Evolutionary conservation across 1,140 invertebrate genomes (phyloP).

Genomic region (Trichomalopsis sarcophagae): DNA sequence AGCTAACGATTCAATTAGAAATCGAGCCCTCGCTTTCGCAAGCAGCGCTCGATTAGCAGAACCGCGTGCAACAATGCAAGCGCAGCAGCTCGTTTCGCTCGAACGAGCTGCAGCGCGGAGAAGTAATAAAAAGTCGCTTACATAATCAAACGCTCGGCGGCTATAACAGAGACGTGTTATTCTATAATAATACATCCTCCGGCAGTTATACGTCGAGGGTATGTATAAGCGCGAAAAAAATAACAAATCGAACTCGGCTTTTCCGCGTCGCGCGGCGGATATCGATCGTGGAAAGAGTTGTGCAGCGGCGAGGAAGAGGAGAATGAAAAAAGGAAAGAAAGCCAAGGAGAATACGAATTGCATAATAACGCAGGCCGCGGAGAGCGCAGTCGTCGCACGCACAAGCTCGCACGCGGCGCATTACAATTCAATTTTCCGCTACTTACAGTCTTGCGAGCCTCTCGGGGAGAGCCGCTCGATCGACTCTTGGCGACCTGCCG

Average conservation of each 20-base stretch:
- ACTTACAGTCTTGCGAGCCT: conserved; percentile 38
- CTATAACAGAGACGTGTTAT: conserved; percentile 37
- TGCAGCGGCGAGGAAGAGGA: conserved; percentile 12
- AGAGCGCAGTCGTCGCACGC: conserved; percentile 10
- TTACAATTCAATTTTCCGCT: conserved; percentile 55
- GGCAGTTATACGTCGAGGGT: background rate
- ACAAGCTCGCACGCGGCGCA: conserved; percentile 21
- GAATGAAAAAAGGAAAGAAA: background rate
- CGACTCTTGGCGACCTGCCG: conserved; percentile 50
- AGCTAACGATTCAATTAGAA: background rate
- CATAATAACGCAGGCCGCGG: background rate
- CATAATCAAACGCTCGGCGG: conserved; percentile 18
- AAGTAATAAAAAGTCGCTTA: conserved; percentile 48
- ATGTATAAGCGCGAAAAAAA: conserved; percentile 40
- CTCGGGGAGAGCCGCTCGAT: conserved; percentile 38
- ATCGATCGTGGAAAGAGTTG: conserved; percentile 49
- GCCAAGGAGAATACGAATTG: conserved; percentile 23
- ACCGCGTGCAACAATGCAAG: background rate
- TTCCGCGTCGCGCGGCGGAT: conserved; percentile 48
- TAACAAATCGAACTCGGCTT: conserved; percentile 57
- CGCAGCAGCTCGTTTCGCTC: background rate
- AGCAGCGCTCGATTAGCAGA: background rate
- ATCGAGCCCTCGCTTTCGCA: background rate
- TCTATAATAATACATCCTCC: conserved; percentile 35
- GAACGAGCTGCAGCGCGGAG: conserved; percentile 37